These are phyloP conservation scores for Drosophila asahinai DNA, from an alignment of 1,140 invertebrate genomes.

Conservation along the genomic window DNA sequence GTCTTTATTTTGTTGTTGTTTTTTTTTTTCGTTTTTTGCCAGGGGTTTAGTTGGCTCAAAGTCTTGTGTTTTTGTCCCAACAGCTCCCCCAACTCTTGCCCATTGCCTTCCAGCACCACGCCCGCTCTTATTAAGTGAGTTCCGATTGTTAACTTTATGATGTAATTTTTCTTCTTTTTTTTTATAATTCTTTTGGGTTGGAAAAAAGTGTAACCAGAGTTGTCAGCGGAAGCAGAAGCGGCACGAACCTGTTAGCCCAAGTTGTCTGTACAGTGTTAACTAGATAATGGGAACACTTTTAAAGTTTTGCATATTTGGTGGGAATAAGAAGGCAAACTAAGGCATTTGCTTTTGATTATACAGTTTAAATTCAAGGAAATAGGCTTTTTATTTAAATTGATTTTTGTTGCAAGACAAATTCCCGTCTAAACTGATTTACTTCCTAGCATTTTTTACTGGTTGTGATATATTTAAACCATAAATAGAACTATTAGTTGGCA, in stretches of 20 bases:
- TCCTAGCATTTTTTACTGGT: no score
- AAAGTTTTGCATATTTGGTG: neutral
- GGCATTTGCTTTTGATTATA: no score
- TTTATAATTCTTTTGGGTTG: conserved; percentile 30
- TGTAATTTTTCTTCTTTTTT: conserved; percentile 46
- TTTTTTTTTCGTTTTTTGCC: conserved; percentile 1
- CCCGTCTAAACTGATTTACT: neutral
- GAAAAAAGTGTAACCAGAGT: conserved; percentile 43
- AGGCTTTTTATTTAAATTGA: neutral
- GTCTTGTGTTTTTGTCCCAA: conserved; percentile 34
- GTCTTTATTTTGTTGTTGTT: neutral
- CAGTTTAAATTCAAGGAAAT: neutral
- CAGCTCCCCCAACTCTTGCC: conserved; percentile 4
- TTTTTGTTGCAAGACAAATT: neutral
- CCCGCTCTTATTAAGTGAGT: conserved; percentile 43
- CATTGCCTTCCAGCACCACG: conserved; percentile 11
- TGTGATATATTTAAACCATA: neutral
- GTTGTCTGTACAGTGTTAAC: conserved; percentile 14
- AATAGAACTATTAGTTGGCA: no score
- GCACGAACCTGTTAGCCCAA: conserved; percentile 40
- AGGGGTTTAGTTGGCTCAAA: conserved; percentile 34
- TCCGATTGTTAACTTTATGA: conserved; percentile 56
- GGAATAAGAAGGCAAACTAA: neutral
- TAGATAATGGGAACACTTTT: conserved; percentile 5
- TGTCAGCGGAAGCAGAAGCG: conserved; percentile 39